Percentiles rank a stretch among this genome's conserved stretches.
These are phyloP conservation scores for Chanos chanos DNA, from an alignment of 2,797 vertebrate species.

Conservation along the genomic window DNA sequence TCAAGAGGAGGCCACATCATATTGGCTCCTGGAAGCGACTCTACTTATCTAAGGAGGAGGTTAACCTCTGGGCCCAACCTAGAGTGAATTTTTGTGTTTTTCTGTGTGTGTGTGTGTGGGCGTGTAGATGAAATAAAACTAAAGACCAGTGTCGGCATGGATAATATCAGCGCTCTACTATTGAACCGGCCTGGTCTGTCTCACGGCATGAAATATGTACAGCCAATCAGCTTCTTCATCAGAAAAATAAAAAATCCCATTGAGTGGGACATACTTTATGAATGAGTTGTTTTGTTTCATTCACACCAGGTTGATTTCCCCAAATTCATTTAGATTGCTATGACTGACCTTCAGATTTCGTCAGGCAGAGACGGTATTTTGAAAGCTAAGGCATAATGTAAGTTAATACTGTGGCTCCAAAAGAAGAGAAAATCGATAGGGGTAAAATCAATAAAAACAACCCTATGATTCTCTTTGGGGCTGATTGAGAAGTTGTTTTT, in stretches of 20 bases:
- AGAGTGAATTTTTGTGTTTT: constrained; percentile 5
- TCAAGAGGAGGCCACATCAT: constrained; percentile 6
- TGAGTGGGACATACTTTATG: too few species aligned
- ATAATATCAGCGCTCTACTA: too few species aligned
- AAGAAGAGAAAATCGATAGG: constrained; percentile 20
- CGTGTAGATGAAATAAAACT: too few species aligned
- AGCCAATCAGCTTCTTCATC: neutral
- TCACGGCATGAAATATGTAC: neutral
- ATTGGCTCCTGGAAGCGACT: constrained; percentile 13
- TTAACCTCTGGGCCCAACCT: constrained; percentile 14
- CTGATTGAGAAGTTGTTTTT: constrained; percentile 10
- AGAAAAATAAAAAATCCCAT: neutral
- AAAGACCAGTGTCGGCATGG: too few species aligned
- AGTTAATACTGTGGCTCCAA: constrained; percentile 18
- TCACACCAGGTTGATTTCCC: constrained; percentile 8
- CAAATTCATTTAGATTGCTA: constrained; percentile 9
- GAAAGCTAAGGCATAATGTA: constrained; percentile 17
- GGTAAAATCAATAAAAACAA: constrained; percentile 35
- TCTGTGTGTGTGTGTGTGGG: neutral
- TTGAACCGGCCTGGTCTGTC: neutral
- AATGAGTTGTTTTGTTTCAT: constrained; percentile 10
- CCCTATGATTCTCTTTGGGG: constrained; percentile 22
- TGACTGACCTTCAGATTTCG: constrained; percentile 22
- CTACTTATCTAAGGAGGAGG: neutral
- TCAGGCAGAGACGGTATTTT: constrained; percentile 5